Evolutionary conservation across 2,888 invertebrate genomes (phyloP).

Genomic region (Diarsia brunnea): DNA sequence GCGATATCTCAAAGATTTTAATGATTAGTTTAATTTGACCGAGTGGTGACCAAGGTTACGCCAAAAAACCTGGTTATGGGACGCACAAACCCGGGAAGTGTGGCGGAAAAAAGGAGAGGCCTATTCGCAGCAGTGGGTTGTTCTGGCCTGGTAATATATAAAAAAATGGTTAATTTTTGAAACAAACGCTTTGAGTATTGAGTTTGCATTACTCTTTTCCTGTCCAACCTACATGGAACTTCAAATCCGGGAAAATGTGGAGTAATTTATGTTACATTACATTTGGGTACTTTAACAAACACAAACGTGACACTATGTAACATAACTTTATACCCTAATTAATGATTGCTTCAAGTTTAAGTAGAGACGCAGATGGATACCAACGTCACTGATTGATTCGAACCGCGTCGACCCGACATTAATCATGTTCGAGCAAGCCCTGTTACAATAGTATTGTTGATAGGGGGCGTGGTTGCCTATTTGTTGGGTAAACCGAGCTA

Average conservation of each 20-base stretch:
- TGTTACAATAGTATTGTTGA: slow-evolving; percentile 67
- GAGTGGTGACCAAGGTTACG: too few species aligned
- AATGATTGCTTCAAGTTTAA: slow-evolving; percentile 65
- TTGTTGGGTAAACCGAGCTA: slow-evolving; percentile 52
- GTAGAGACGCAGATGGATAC: slow-evolving; percentile 71
- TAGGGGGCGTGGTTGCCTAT: slow-evolving; percentile 49
- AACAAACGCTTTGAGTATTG: not conserved
- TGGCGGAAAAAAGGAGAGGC: too few species aligned
- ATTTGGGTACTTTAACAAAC: not conserved
- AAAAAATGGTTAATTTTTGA: not conserved
- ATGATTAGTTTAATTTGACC: too few species aligned
- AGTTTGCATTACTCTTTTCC: too few species aligned
- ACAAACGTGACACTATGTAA: not conserved
- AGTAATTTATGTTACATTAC: not conserved
- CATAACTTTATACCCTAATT: slow-evolving; percentile 44
- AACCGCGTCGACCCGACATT: slow-evolving; percentile 73
- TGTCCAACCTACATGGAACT: too few species aligned
- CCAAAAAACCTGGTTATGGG: too few species aligned
- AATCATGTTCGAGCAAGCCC: slow-evolving; percentile 74
- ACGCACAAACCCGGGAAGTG: too few species aligned
- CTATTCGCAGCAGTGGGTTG: too few species aligned
- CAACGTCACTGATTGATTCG: slow-evolving; percentile 82
- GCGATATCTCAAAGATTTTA: too few species aligned
- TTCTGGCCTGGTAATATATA: too few species aligned
- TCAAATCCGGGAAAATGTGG: not conserved